Percentiles rank a stretch among this genome's conserved stretches.
Evolutionary conservation across 1,140 invertebrate species (phyloP).

Genomic region (Penaeus vannamei): DNA sequence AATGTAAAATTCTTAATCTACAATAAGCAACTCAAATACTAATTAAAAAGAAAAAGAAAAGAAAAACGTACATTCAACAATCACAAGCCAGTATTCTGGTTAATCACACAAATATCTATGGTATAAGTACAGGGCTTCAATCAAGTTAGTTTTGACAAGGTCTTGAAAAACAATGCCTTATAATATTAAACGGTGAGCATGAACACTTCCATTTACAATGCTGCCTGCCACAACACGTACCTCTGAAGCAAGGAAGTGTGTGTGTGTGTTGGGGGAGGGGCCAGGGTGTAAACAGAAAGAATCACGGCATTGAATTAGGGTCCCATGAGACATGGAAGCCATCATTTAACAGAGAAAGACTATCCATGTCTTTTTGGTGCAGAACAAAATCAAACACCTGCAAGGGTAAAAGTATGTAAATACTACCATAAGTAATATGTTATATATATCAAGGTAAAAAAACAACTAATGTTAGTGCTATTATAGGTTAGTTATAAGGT

Average conservation of each 20-base stretch:
- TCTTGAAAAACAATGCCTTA: no score
- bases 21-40: no score
- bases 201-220: no score
- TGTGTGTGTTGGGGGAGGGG: background rate
- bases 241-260: background rate
- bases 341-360: conserved; percentile 44
- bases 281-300: background rate
- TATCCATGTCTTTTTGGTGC: conserved; percentile 37
- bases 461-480: background rate
- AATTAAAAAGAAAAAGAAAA: no score
- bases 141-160: no score
- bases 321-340: conserved; percentile 54
- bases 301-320: conserved; percentile 48
- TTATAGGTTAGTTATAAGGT: background rate
- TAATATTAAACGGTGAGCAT: no score
- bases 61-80: no score
- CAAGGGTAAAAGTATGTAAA: conserved; percentile 51
- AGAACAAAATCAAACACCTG: conserved; percentile 63
- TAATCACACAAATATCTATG: no score
- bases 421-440: background rate
- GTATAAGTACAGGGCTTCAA: no score
- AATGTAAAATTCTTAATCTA: no score
- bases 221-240: conserved; percentile 16
- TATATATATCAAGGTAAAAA: background rate
- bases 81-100: no score